These are phyloP conservation scores for Ligdia adustata DNA, from an alignment of 2,888 invertebrate species.

Conservation along the genomic window DNA sequence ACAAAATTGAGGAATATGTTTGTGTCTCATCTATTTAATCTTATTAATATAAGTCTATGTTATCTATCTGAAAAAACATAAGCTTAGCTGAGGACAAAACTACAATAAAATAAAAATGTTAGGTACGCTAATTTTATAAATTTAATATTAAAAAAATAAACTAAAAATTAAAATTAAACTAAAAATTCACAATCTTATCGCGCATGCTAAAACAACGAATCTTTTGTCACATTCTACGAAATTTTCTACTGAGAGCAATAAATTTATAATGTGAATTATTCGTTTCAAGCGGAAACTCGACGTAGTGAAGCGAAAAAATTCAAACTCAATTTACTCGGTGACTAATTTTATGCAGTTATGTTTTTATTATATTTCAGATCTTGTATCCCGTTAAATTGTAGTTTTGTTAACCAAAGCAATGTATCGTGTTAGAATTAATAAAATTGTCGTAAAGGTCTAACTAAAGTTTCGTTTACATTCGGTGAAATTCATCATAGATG, in stretches of 20 bases:
- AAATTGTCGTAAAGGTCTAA: neutral
- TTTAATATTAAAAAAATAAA: too few relatives aligned
- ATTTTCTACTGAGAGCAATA: constrained; percentile 16
- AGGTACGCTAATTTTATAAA: too few relatives aligned
- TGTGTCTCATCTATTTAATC: neutral
- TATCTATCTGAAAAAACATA: too few relatives aligned
- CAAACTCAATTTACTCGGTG: neutral
- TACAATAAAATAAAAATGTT: too few relatives aligned
- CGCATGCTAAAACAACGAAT: constrained; percentile 6
- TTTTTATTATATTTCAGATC: neutral
- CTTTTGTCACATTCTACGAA: constrained; percentile 16
- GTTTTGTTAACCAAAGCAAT: neutral
- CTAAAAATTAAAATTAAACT: neutral
- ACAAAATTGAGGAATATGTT: neutral
- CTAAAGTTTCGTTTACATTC: neutral
- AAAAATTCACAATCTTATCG: neutral
- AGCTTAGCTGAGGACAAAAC: too few relatives aligned
- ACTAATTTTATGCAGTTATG: neutral
- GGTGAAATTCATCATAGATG: neutral
- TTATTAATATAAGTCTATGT: too few relatives aligned
- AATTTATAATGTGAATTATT: constrained; percentile 24
- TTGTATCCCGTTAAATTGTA: neutral
- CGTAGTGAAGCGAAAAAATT: constrained; percentile 14
- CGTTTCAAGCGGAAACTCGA: constrained; percentile 20
- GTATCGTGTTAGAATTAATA: neutral